Conservation (phyloP, 1,140 invertebrate genomes). For the Calephelis virginiensis region DNA sequence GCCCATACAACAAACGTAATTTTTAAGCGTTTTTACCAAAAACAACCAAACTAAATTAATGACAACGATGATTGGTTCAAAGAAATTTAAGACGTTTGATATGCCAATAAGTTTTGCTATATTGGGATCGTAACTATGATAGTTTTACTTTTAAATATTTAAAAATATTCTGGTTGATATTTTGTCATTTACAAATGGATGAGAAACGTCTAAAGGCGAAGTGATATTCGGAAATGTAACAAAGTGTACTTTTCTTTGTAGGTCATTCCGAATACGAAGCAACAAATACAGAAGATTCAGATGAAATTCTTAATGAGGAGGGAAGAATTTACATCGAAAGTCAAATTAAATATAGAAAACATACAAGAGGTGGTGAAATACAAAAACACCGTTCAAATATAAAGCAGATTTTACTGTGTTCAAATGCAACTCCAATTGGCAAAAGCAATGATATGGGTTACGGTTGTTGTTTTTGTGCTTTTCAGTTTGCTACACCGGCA, state of each 20-base stretch:
- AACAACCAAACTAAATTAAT: too few species aligned
- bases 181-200: too few species aligned
- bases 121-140: too few species aligned
- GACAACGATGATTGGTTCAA: too few species aligned
- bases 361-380: conserved; percentile 25
- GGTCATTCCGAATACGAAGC: conserved; percentile 12
- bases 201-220: too few species aligned
- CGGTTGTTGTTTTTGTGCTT: conserved; percentile 41
- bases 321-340: too few species aligned
- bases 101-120: too few species aligned
- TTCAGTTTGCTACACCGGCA: conserved; percentile 30
- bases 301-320: background rate
- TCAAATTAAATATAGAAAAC: conserved; percentile 4
- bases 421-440: conserved; percentile 53
- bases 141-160: too few species aligned
- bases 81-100: too few species aligned
- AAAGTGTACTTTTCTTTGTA: conserved; percentile 31
- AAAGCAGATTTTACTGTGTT: conserved; percentile 33
- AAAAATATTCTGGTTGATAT: too few species aligned
- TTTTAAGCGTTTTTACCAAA: too few species aligned
- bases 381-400: conserved; percentile 41
- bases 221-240: background rate
- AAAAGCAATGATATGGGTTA: conserved; percentile 34
- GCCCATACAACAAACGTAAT: too few species aligned
- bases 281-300: background rate